Conservation (phyloP, 2,888 invertebrate genomes). For the Crepidodera aurea region DNA sequence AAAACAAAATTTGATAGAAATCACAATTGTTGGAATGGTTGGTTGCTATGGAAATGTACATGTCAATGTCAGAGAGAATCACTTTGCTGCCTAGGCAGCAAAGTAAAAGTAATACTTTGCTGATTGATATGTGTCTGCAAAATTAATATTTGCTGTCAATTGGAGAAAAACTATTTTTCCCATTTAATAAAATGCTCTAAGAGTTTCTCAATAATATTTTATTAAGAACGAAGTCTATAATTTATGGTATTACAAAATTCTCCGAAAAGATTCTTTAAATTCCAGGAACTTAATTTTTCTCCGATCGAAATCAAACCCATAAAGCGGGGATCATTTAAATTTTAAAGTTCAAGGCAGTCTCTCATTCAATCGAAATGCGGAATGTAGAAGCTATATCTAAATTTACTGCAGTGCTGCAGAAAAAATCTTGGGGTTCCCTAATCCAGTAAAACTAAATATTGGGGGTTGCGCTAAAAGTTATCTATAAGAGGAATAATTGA, state of each 20-base stretch:
- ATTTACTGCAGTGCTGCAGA: slow-evolving; percentile 48
- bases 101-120: no score
- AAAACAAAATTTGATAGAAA: no score
- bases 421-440: slow-evolving; percentile 47
- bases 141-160: no score
- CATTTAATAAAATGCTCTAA: no score
- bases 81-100: no score
- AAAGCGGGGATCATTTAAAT: slow-evolving; percentile 22
- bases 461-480: not conserved
- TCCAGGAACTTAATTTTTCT: slow-evolving; percentile 7
- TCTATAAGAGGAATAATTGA: not conserved
- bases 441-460: not conserved
- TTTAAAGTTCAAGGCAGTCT: slow-evolving; percentile 19
- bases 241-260: not conserved
- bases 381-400: slow-evolving; percentile 42
- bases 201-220: no score
- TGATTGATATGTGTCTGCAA: no score
- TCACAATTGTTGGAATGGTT: no score
- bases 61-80: no score
- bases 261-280: not conserved
- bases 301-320: slow-evolving; percentile 20
- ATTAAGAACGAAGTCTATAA: not conserved
- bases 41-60: no score
- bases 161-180: no score
- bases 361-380: slow-evolving; percentile 35